Conservation (phyloP, 2,113 vertebrate species). For the Grammomys dolichurus region DNA sequence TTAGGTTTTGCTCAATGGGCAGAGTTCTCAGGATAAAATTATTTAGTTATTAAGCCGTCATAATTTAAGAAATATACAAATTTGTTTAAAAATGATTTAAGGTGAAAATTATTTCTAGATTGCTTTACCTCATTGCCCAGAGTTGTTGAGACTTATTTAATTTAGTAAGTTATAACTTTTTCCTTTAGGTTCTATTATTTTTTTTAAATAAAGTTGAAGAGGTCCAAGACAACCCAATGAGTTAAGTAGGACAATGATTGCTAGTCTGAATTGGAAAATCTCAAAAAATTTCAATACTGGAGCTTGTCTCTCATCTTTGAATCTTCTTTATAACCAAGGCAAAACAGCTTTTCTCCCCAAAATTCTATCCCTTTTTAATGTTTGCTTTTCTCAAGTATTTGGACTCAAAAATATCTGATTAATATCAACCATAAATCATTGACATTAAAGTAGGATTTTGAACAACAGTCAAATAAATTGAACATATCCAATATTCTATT, state of each 20-base stretch:
- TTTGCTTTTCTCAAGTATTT: neutral
- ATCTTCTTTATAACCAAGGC: neutral
- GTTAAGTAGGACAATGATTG: neutral
- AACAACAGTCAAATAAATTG: neutral
- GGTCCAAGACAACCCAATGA: neutral
- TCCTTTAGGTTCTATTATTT: neutral
- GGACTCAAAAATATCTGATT: neutral
- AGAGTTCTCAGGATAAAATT: neutral
- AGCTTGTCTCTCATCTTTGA: too few species aligned
- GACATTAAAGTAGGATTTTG: neutral
- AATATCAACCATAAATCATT: neutral
- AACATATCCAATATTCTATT: neutral
- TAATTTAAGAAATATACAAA: neutral
- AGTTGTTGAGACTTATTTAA: neutral
- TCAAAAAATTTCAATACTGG: neutral
- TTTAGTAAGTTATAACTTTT: neutral
- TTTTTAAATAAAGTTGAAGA: neutral
- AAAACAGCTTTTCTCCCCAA: neutral
- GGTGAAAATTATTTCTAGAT: neutral
- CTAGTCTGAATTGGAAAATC: neutral
- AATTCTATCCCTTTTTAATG: neutral
- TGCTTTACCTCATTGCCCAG: neutral
- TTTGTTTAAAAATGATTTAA: slow-evolving; percentile 3
- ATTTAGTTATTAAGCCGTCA: neutral
- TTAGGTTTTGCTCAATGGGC: neutral